Evolutionary conservation across 2,113 vertebrate genomes (phyloP).

Genomic region (Corydoras maculifer): DNA sequence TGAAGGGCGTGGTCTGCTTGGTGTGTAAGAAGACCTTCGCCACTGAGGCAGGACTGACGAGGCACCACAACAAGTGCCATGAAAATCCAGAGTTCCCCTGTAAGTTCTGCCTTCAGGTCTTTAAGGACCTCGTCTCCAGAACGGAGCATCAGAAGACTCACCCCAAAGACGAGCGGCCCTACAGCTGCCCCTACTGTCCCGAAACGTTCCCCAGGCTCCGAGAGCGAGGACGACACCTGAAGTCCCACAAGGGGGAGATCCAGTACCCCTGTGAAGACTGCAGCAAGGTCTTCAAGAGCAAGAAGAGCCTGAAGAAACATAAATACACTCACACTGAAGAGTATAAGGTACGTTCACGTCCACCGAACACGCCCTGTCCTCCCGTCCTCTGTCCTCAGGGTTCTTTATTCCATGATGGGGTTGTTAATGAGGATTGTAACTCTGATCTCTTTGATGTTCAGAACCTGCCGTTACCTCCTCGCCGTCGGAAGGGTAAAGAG

Average conservation of each 20-base stretch:
- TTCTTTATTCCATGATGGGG: too few relatives aligned
- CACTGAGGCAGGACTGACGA: neutral
- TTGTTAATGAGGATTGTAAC: too few relatives aligned
- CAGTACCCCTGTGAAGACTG: neutral
- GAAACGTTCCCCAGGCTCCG: neutral
- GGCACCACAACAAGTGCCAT: neutral
- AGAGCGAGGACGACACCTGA: neutral
- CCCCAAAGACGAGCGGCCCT: neutral
- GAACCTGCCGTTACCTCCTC: neutral
- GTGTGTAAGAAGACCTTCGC: conserved; percentile 6
- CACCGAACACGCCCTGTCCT: too few relatives aligned
- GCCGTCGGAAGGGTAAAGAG: conserved; percentile 4
- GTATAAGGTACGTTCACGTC: neutral
- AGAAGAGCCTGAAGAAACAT: neutral
- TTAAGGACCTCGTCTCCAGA: neutral
- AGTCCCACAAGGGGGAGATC: neutral
- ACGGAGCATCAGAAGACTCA: conserved; percentile 10
- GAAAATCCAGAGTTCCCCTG: neutral
- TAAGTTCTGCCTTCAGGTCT: conserved; percentile 5
- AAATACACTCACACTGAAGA: conserved; percentile 5
- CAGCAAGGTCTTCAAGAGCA: neutral
- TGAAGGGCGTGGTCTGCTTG: neutral
- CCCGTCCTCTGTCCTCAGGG: too few relatives aligned
- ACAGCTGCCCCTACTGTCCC: conserved; percentile 6
- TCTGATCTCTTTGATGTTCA: neutral